Evolutionary conservation across 2,888 invertebrate species (phyloP).

Genomic region (Gonocerus acuteangulatus): DNA sequence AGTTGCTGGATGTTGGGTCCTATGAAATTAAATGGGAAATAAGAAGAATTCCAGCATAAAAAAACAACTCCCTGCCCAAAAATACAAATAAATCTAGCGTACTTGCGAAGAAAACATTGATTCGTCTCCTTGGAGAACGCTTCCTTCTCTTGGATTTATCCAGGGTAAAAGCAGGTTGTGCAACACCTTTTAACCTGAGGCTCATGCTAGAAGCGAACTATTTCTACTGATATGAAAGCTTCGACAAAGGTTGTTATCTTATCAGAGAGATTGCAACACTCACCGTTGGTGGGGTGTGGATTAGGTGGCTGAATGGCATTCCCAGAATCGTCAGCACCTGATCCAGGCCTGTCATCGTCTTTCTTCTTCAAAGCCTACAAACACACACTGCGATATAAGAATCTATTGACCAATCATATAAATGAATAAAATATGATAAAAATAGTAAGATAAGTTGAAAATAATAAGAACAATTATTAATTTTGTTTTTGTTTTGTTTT

Average conservation of each 20-base stretch:
- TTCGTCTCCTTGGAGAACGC: background rate
- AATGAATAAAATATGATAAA: background rate
- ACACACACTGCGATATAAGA: background rate
- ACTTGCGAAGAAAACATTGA: constrained; percentile 21
- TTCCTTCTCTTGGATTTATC: constrained; percentile 5
- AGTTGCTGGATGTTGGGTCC: too few relatives aligned
- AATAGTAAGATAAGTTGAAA: background rate
- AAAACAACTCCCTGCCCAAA: too few relatives aligned
- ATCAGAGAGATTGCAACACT: constrained; percentile 26
- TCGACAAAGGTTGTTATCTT: constrained; percentile 16
- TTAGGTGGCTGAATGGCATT: background rate
- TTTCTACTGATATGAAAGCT: constrained; percentile 12
- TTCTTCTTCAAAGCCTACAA: constrained; percentile 22
- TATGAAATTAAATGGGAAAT: too few relatives aligned
- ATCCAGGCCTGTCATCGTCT: background rate
- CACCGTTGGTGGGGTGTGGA: constrained; percentile 18
- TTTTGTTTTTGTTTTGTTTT: too few relatives aligned
- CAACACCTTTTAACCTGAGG: constrained; percentile 15
- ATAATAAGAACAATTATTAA: too few relatives aligned
- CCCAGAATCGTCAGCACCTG: background rate
- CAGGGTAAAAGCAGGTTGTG: constrained; percentile 1
- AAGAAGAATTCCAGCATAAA: too few relatives aligned
- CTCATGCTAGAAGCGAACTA: constrained; percentile 6
- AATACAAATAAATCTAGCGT: too few relatives aligned
- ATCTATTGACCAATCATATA: background rate